A percentile compares a stretch with the other conserved stretches of the same genome.
Conservation (phyloP, 1,140 invertebrate genomes). For the Zaprionus camerounensis region DNA sequence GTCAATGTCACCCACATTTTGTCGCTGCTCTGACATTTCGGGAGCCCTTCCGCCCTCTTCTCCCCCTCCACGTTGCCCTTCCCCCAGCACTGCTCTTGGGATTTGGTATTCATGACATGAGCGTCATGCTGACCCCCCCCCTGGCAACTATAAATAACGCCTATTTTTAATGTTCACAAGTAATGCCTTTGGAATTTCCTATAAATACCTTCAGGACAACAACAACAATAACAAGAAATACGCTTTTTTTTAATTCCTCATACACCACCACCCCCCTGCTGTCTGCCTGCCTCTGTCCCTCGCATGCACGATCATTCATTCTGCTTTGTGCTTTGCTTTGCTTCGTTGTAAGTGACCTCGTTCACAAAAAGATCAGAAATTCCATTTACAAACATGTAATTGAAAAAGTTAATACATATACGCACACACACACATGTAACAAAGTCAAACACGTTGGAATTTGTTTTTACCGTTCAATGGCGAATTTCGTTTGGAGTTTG, state of each 20-base stretch:
- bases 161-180: constrained; percentile 66
- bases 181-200: constrained; percentile 78
- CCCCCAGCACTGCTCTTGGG: background rate
- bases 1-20: constrained; percentile 37
- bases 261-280: background rate
- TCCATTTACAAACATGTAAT: constrained; percentile 82
- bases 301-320: constrained; percentile 9
- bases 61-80: background rate
- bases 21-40: constrained; percentile 17
- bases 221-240: constrained; percentile 52
- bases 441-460: constrained; percentile 80
- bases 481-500: constrained; percentile 56
- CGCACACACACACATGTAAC: constrained; percentile 32
- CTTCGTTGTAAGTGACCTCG: constrained; percentile 79
- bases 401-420: constrained; percentile 68
- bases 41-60: background rate
- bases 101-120: constrained; percentile 67
- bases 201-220: constrained; percentile 77
- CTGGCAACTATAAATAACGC: constrained; percentile 57
- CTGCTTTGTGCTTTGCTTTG: constrained; percentile 22
- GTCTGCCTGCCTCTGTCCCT: background rate
- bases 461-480: constrained; percentile 79
- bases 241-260: constrained; percentile 50
- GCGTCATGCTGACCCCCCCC: background rate
- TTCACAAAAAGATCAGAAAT: constrained; percentile 80